Evolutionary conservation across 2,797 vertebrate genomes (phyloP).

Genomic region (Pipistrellus pipistrellus): DNA sequence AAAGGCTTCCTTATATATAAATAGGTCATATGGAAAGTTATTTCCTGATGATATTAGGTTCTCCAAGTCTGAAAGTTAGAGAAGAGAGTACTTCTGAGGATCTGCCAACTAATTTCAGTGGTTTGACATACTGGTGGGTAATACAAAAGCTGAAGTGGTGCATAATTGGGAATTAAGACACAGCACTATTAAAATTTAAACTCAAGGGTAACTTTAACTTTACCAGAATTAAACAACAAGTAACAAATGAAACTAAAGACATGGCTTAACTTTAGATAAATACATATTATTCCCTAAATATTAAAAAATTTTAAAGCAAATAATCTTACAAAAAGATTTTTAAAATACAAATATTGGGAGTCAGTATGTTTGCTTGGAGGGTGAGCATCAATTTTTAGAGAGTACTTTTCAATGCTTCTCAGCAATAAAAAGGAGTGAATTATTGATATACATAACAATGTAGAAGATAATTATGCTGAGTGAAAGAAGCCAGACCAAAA

Average conservation of each 20-base stretch:
- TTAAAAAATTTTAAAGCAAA: not conserved
- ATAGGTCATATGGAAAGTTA: conserved; percentile 47
- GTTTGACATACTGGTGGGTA: not conserved
- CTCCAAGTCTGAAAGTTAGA: not conserved
- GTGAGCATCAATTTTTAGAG: not conserved
- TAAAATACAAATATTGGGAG: not conserved
- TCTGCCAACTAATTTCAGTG: not conserved
- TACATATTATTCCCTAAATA: not conserved
- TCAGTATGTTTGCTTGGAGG: conserved; percentile 2
- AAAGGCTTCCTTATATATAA: conserved; percentile 56
- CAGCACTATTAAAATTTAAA: not conserved
- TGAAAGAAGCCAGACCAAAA: not conserved
- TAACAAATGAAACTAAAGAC: conserved; percentile 1
- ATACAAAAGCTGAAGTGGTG: not conserved
- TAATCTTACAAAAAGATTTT: not conserved
- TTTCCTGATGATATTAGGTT: not conserved
- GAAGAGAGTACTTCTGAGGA: not conserved
- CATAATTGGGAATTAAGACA: not conserved
- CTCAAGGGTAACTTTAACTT: conserved; percentile 8
- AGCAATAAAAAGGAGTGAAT: not conserved
- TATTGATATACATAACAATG: not conserved
- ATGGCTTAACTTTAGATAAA: not conserved
- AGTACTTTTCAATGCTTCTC: not conserved
- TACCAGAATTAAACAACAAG: conserved; percentile 49
- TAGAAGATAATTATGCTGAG: not conserved